Evolutionary conservation across 1,140 invertebrate genomes (phyloP), one percentile per base, ranked within the genome.

Genomic region (Odontomachus brunneus): DNA sequence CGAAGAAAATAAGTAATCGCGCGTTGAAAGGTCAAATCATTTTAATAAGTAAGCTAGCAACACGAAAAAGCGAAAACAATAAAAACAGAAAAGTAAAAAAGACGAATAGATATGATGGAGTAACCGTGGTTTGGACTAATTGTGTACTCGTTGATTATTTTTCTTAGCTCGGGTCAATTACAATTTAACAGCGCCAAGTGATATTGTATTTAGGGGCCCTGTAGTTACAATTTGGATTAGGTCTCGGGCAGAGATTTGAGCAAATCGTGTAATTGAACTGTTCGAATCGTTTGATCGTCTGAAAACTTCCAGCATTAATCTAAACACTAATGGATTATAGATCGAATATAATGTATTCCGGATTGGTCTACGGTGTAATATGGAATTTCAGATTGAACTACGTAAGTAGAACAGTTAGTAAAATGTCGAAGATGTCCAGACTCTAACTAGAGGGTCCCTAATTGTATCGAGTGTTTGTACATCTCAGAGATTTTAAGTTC

Each of bases 111-210:
- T 71, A 57, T n/a, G 29, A 73, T 24, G 48, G 53, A 62, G 49
- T 24, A 75, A 75, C 51, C 74, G 72, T 62, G 71, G 53, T 67
- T 84, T 74, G 57, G 85, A 74, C 81, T 63, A 57, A 66, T 44
- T 63, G 51, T 80, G 57, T 78, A 80, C 49, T 71, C 51, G 51
- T 80, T 65, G 51, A 14, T 80, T 71, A 71, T 71, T 71, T 71
- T 80, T 38, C 51, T 80, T 80, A 57, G 65, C 75, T 71, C 65
- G 49, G 49, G 69, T 78, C 69, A 57, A 69, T 71, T 65, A 71
- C 65, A 80, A n/a, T 71, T 80, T 80, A 80, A 80, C 33, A 57
- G 63, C 51, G 74, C 53, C 74, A 76, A 80, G 33, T 69, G 65
- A 78, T 78, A 69, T 44, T 44, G 38, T 44, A 44, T 11, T 7